phyloP scores from a whole-genome alignment of 2,113 vertebrate species.

The Pluvialis apricaria region DNA sequence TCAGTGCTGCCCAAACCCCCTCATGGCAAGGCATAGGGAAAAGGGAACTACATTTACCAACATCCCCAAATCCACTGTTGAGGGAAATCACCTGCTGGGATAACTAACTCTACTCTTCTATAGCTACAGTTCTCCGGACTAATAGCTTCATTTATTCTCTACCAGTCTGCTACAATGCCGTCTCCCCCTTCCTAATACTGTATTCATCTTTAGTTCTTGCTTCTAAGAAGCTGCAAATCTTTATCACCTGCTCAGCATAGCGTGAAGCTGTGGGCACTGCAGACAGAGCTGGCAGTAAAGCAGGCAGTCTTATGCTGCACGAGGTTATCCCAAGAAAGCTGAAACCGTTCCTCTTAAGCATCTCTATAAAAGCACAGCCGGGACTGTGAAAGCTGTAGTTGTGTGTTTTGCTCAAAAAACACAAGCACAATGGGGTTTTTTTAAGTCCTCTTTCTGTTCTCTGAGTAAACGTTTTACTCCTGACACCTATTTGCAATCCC shows the following conservation, averaged over 20 bases:
- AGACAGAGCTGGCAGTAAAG: neutral
- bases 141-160: neutral
- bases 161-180: neutral
- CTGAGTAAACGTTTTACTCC: neutral
- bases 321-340: neutral
- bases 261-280: neutral
- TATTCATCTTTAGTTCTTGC: neutral
- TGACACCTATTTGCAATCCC: neutral
- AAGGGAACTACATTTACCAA: neutral
- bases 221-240: neutral
- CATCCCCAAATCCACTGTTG: neutral
- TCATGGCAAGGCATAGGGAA: neutral
- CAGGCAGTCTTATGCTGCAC: fast-evolving
- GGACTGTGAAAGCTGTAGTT: neutral
- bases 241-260: neutral
- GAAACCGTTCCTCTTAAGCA: neutral
- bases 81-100: neutral
- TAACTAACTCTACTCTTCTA: neutral
- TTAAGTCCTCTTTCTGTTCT: neutral
- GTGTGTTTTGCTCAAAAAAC: neutral
- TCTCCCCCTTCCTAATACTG: neutral
- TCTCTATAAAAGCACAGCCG: neutral
- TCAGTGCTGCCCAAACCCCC: neutral
- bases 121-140: neutral
- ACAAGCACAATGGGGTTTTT: neutral